A percentile compares a stretch with the other conserved stretches of the same genome.
Evolutionary conservation across 2,797 vertebrate species (phyloP).

Genomic region (Ptychobarbus kaznakovi): DNA sequence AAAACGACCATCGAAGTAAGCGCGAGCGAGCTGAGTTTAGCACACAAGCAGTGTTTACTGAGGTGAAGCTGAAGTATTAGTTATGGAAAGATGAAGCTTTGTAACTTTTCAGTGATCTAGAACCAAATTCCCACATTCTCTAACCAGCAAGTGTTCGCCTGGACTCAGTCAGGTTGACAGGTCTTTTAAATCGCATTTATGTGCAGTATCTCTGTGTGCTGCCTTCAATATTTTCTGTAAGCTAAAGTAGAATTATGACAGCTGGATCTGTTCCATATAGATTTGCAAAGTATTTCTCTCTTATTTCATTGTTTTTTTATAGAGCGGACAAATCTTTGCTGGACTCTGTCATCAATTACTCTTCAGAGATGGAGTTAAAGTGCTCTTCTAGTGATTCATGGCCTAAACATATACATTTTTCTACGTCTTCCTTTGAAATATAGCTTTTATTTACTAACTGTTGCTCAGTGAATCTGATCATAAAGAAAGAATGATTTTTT

Average conservation of each 20-base stretch:
- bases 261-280: constrained; percentile 36
- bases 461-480: constrained; percentile 12
- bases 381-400: constrained; percentile 19
- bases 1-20: constrained; percentile 59
- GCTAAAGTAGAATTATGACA: constrained; percentile 19
- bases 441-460: constrained; percentile 35
- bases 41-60: constrained; percentile 34
- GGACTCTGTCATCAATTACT: constrained; percentile 31
- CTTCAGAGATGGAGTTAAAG: constrained; percentile 21
- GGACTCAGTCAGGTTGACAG: constrained; percentile 40
- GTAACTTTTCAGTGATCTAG: constrained; percentile 2
- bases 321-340: constrained; percentile 23
- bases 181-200: constrained; percentile 41
- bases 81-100: constrained; percentile 21
- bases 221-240: constrained; percentile 4
- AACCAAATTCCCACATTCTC: constrained; percentile 24
- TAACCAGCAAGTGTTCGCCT: constrained; percentile 1
- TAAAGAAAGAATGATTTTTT: constrained; percentile 9
- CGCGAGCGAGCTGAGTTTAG: constrained; percentile 38
- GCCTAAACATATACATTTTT: not conserved
- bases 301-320: constrained; percentile 39
- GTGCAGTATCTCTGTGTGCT: not conserved
- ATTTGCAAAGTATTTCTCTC: constrained; percentile 33
- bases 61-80: constrained; percentile 30
- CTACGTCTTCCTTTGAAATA: constrained; percentile 30